Conservation (phyloP, 2,888 invertebrate species). For the Siphlonurus alternatus region DNA sequence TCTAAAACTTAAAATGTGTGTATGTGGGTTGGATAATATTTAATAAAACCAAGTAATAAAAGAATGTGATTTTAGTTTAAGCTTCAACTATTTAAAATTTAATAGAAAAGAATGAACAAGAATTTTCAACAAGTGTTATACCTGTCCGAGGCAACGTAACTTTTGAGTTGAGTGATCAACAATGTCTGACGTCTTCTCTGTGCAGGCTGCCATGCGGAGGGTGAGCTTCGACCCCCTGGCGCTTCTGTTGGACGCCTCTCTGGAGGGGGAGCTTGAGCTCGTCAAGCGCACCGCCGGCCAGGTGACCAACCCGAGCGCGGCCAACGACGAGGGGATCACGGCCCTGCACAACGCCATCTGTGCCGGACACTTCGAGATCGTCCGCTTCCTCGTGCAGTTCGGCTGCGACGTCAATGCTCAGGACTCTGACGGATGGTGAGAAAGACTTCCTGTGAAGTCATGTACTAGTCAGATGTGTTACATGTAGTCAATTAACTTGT, state of each 20-base stretch:
- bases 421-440: slow-evolving; percentile 90
- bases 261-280: slow-evolving; percentile 94
- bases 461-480: too few species aligned
- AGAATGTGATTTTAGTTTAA: too few species aligned
- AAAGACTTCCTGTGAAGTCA: slow-evolving; percentile 8
- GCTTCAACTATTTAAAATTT: too few species aligned
- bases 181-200: too few species aligned
- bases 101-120: too few species aligned
- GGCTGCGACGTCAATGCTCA: slow-evolving; percentile 99
- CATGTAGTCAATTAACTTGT: background rate
- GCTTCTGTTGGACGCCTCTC: slow-evolving; percentile 84
- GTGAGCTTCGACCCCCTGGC: slow-evolving; percentile 98
- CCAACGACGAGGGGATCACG: slow-evolving; percentile 98
- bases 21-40: too few species aligned
- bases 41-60: too few species aligned
- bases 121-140: too few species aligned
- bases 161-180: too few species aligned
- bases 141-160: too few species aligned
- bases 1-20: too few species aligned
- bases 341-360: slow-evolving; percentile 99
- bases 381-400: slow-evolving; percentile 90
- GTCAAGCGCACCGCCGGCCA: slow-evolving; percentile 90
- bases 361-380: slow-evolving; percentile 96
- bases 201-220: slow-evolving; percentile 24
- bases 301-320: slow-evolving; percentile 88